phyloP scores from a whole-genome alignment of 1,140 invertebrate species.

The Lerema accius region DNA sequence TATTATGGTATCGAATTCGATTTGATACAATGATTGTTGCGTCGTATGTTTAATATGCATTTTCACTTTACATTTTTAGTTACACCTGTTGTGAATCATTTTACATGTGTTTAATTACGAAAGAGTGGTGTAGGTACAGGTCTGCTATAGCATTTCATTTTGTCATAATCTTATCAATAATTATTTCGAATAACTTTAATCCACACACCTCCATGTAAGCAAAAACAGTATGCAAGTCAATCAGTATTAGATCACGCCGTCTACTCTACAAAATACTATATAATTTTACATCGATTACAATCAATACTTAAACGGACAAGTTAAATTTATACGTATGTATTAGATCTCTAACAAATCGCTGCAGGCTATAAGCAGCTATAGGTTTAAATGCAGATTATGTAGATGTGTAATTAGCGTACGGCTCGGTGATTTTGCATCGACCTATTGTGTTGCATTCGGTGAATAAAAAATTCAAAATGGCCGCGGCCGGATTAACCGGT shows the following conservation, averaged over 20 bases:
- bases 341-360: conserved; percentile 3
- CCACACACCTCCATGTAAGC: too few relatives aligned
- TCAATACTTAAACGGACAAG: too few relatives aligned
- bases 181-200: too few relatives aligned
- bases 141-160: conserved; percentile 1
- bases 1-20: conserved; percentile 5
- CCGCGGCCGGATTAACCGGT: conserved; percentile 7
- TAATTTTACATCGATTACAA: too few relatives aligned
- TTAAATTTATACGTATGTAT: too few relatives aligned
- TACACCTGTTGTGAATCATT: conserved; percentile 11
- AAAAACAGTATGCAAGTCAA: too few relatives aligned
- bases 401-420: conserved; percentile 48
- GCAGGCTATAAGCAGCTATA: background rate
- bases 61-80: background rate
- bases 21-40: conserved; percentile 9
- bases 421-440: conserved; percentile 36
- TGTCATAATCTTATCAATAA: too few relatives aligned
- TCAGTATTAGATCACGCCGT: too few relatives aligned
- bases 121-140: background rate
- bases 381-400: conserved; percentile 28
- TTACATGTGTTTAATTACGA: background rate
- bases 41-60: conserved; percentile 6
- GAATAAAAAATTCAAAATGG: conserved; percentile 25
- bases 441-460: conserved; percentile 31
- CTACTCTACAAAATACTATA: too few relatives aligned